phyloP scores from a whole-genome alignment of 2,888 invertebrate species.

The Pimpla rufipes region DNA sequence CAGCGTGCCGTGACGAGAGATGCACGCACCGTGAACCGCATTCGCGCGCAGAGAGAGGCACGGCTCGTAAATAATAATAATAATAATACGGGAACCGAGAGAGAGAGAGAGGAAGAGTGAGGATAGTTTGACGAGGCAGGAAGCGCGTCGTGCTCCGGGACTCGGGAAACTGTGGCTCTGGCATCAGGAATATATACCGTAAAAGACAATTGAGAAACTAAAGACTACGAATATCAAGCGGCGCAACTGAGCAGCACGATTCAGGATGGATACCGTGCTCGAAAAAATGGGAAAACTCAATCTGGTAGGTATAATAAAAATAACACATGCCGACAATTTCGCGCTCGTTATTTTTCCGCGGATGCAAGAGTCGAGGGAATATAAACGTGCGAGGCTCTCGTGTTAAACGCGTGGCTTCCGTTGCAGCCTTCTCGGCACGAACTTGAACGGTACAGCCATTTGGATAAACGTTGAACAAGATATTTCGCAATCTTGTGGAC shows the following conservation, averaged over 20 bases:
- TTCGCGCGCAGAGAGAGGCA: slow-evolving; percentile 6
- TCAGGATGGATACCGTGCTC: slow-evolving; percentile 82
- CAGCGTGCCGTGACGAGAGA: slow-evolving; percentile 60
- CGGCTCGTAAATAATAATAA: slow-evolving; percentile 31
- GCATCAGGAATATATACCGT: slow-evolving; percentile 5
- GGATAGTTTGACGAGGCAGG: slow-evolving; percentile 59
- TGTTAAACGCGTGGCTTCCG: too few relatives aligned
- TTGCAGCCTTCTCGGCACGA: too few relatives aligned
- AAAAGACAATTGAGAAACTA: slow-evolving; percentile 14
- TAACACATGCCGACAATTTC: slow-evolving; percentile 11
- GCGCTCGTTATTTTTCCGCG: slow-evolving; percentile 13
- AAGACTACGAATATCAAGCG: slow-evolving; percentile 3
- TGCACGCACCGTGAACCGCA: slow-evolving; percentile 58
- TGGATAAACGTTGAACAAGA: too few relatives aligned
- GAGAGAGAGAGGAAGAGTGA: slow-evolving; percentile 63
- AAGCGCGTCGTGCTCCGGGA: slow-evolving; percentile 46
- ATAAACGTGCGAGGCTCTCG: not conserved
- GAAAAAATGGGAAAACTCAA: slow-evolving; percentile 84
- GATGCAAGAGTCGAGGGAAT: not conserved
- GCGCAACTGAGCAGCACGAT: not conserved
- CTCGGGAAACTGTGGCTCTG: not conserved
- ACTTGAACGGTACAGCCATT: too few relatives aligned
- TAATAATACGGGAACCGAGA: slow-evolving; percentile 26
- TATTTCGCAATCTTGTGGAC: too few relatives aligned
- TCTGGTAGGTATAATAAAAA: slow-evolving; percentile 81